A percentile compares a stretch with the other conserved stretches of the same genome.
Conservation (phyloP, 2,888 invertebrate genomes). For the Frankliniella intonsa region DNA sequence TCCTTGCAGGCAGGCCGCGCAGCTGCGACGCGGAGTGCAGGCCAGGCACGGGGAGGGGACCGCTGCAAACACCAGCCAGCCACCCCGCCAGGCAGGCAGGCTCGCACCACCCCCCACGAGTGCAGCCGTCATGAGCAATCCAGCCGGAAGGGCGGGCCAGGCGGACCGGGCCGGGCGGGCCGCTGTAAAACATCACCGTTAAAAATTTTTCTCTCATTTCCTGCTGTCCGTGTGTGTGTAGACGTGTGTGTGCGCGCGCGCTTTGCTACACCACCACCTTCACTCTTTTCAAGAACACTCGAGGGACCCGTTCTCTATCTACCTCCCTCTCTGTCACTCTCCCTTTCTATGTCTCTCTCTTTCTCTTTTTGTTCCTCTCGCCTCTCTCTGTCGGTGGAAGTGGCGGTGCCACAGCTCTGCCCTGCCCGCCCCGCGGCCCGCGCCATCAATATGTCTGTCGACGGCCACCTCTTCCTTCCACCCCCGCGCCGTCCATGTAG, state of each 20-base stretch:
- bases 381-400: too few relatives aligned
- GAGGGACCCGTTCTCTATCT: not conserved
- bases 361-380: too few relatives aligned
- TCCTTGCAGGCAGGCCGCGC: too few relatives aligned
- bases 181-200: not conserved
- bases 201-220: not conserved
- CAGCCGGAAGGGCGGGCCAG: not conserved
- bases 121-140: too few relatives aligned
- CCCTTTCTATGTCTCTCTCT: not conserved
- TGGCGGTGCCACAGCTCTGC: not conserved
- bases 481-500: not conserved
- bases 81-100: too few relatives aligned
- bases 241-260: not conserved
- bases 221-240: not conserved
- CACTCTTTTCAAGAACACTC: not conserved
- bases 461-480: slow-evolving; percentile 13
- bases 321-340: not conserved
- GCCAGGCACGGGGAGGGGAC: too few relatives aligned
- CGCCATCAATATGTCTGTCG: slow-evolving; percentile 22
- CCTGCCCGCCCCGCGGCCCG: not conserved
- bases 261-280: not conserved
- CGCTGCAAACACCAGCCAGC: too few relatives aligned
- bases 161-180: not conserved
- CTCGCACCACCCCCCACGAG: too few relatives aligned
- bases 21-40: too few relatives aligned